Base-by-base conservation (phyloP, 1,140 invertebrate genomes). In the Harpegnathos saltator region DNA sequence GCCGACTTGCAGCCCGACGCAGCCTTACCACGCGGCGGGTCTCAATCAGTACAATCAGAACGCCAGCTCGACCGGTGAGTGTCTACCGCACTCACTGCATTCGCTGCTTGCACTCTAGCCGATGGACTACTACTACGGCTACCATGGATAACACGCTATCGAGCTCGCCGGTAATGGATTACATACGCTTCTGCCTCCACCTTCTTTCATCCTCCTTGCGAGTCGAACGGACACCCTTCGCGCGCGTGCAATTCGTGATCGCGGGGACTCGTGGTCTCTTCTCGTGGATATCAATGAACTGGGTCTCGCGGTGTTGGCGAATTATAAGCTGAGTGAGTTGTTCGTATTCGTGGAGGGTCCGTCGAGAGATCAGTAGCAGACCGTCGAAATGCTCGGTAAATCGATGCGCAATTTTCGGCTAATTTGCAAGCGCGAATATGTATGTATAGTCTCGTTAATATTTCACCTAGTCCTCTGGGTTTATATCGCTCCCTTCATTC, bases 1-100 rank as follows among this genome's bases (percentile, higher is more conserved):
- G 58, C 95, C 95, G 7, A 95, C 96, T 2, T 96, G 95, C 92
- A 96, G 96, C 91, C 96, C 96, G 3, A 95, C 96, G 4, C 96
- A 96, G 85, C 95, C 95, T 29, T 96, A 96, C 90, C 96, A 96
- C 86, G 94, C 95, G 89, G 87, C 88, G 65, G 95, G 95, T n/a
- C 91, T 93, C 72, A 95, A 95, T 87, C 95, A 96, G 91, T 96
- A 96, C 91, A 95, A 95, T 89, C 94, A 95, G 83, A 95, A 95
- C 92, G 95, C 95, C 89, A 95, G 95, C 84, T 95, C 95, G 87
- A 96, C 96, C 93, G 95, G 95, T 96, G 94, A 94, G 92, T 93
- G 93, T 94, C 92, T 94, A 90, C 94, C 93, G 93, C 94, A 94
- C 94, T 94, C 94, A 93, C 94, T 94, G 90, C 94, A 94, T 93